Conservation (phyloP, 2,888 invertebrate genomes). For the Teleogryllus oceanicus region DNA sequence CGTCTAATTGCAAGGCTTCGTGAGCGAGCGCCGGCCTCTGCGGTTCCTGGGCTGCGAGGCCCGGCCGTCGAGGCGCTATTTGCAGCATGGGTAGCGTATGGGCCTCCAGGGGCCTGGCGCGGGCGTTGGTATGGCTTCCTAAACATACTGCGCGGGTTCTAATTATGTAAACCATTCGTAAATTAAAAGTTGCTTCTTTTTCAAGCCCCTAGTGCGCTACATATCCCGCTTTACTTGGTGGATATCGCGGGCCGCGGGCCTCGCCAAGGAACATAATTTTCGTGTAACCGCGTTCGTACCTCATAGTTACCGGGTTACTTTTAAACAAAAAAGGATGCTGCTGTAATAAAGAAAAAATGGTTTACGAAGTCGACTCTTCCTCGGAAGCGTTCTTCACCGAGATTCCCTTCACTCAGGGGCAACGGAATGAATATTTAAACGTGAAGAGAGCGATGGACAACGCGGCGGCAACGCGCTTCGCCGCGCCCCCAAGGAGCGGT, state of each 20-base stretch:
- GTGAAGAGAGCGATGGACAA: no score
- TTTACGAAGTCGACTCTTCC: not conserved
- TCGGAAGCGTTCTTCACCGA: no score
- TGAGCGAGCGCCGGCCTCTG: not conserved
- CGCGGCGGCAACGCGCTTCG: no score
- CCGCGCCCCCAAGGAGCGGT: no score
- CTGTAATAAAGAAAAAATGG: not conserved
- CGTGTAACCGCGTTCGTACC: not conserved
- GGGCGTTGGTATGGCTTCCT: not conserved
- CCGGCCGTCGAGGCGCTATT: no score
- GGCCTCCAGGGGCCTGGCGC: no score
- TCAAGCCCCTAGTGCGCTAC: not conserved
- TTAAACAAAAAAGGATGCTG: not conserved
- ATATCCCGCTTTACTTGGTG: not conserved
- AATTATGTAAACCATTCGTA: not conserved
- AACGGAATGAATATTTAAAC: no score
- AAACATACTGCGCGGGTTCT: not conserved
- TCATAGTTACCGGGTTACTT: not conserved
- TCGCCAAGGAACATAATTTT: not conserved
- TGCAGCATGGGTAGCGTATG: no score
- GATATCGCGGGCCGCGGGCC: not conserved
- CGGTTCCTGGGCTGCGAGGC: not conserved
- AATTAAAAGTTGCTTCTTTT: not conserved
- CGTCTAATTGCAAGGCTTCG: no score
- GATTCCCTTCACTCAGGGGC: no score